A percentile compares a stretch with the other conserved stretches of the same genome.
phyloP scores from a whole-genome alignment of 2,888 invertebrate genomes.

The Bembecia ichneumoniformis region DNA sequence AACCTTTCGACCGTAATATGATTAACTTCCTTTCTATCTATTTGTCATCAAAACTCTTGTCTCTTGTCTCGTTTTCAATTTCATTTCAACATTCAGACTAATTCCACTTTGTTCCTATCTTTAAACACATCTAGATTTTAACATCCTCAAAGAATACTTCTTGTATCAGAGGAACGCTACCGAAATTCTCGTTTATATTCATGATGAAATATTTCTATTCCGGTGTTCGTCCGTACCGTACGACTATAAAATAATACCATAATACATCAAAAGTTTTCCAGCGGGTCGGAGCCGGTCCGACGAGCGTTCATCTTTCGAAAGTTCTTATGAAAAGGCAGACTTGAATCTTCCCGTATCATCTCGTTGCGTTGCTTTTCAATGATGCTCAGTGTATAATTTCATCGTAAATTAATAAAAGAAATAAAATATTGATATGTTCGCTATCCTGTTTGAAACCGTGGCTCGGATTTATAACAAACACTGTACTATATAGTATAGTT shows the following conservation, averaged over 20 bases:
- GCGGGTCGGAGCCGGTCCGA: conserved; percentile 21
- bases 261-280: conserved; percentile 36
- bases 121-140: conserved; percentile 1
- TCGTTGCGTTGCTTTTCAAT: conserved; percentile 2
- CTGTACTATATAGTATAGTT: no score
- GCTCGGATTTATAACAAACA: background rate
- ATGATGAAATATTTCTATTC: conserved; percentile 15
- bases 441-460: no score
- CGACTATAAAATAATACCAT: conserved; percentile 18
- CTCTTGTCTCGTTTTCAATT: background rate
- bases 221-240: conserved; percentile 14
- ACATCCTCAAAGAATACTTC: conserved; percentile 7
- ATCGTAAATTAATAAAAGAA: background rate
- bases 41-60: background rate
- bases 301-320: conserved; percentile 27
- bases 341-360: conserved; percentile 21
- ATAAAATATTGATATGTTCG: no score
- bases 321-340: conserved; percentile 33
- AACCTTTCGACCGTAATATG: no score
- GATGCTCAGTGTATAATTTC: background rate
- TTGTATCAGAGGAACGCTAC: conserved; percentile 13
- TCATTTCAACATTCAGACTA: background rate
- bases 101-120: background rate
- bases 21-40: background rate
- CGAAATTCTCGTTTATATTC: conserved; percentile 15